These are phyloP conservation scores for Nyctibius bracteatus DNA, from an alignment of 2,113 vertebrate species.

Conservation along the genomic window DNA sequence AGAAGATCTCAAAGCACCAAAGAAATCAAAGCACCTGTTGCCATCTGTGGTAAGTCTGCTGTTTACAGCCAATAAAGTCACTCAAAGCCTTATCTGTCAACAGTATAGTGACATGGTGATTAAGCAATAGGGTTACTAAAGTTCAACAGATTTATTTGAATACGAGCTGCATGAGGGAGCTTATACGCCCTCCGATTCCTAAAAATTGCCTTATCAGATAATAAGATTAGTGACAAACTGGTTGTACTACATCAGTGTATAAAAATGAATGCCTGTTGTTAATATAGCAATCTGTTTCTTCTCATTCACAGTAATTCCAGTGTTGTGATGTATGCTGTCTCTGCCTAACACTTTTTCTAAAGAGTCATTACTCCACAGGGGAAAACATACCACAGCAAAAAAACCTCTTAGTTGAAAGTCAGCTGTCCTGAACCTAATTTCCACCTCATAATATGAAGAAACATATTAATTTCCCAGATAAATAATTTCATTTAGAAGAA, in stretches of 20 bases:
- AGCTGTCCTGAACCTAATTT: neutral
- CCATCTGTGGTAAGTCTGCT: neutral
- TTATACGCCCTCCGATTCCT: neutral
- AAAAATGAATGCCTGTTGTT: neutral
- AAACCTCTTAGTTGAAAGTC: neutral
- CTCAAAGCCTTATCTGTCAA: neutral
- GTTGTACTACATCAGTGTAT: neutral
- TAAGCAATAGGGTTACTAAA: neutral
- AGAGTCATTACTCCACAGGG: accelerated
- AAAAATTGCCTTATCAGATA: neutral
- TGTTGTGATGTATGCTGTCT: neutral
- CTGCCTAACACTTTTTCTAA: neutral
- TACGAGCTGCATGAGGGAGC: neutral
- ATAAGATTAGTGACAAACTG: neutral
- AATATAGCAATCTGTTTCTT: neutral
- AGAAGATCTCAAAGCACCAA: neutral
- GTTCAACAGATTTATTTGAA: conserved; percentile 1
- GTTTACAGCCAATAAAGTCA: neutral
- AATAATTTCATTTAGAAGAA: neutral
- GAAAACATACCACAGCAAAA: neutral
- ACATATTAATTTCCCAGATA: neutral
- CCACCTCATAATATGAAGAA: neutral
- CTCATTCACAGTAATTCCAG: neutral
- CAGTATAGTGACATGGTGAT: neutral
- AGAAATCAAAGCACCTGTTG: conserved; percentile 9